These are phyloP conservation scores for Mamestra brassicae DNA, from an alignment of 2,888 invertebrate species.

Conservation along the genomic window DNA sequence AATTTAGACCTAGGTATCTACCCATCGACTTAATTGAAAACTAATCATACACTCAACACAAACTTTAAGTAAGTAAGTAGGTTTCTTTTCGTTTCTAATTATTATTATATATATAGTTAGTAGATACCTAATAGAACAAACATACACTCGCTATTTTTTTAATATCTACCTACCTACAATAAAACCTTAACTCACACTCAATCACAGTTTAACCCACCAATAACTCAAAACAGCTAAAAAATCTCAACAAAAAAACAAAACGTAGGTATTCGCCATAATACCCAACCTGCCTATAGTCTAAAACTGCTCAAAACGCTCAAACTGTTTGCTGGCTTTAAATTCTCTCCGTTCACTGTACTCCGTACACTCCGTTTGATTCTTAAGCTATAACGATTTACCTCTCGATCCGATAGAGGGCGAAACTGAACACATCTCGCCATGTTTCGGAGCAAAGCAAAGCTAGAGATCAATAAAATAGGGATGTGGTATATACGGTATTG, in stretches of 20 bases:
- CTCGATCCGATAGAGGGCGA: conserved; percentile 54
- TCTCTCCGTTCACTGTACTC: not conserved
- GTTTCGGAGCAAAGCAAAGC: not conserved
- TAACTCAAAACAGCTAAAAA: not conserved
- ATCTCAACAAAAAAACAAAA: not conserved
- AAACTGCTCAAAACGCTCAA: conserved; percentile 1
- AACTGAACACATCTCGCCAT: not conserved
- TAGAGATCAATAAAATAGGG: too few relatives aligned
- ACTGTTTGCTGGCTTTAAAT: not conserved
- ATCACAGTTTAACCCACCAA: not conserved
- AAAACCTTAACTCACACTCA: not conserved
- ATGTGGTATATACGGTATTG: too few relatives aligned
- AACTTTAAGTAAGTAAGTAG: too few relatives aligned
- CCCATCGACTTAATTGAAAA: too few relatives aligned
- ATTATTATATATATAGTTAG: too few relatives aligned
- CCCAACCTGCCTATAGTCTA: too few relatives aligned
- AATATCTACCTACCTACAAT: too few relatives aligned
- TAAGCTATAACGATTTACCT: not conserved
- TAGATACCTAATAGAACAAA: too few relatives aligned
- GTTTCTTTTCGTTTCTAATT: too few relatives aligned
- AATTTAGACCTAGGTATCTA: too few relatives aligned
- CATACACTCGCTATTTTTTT: too few relatives aligned
- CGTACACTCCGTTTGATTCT: not conserved
- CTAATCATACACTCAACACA: too few relatives aligned
- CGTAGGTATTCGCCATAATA: not conserved